These are phyloP conservation scores for Pemphigus obesinymphae DNA, from an alignment of 1,140 invertebrate genomes.

Conservation along the genomic window DNA sequence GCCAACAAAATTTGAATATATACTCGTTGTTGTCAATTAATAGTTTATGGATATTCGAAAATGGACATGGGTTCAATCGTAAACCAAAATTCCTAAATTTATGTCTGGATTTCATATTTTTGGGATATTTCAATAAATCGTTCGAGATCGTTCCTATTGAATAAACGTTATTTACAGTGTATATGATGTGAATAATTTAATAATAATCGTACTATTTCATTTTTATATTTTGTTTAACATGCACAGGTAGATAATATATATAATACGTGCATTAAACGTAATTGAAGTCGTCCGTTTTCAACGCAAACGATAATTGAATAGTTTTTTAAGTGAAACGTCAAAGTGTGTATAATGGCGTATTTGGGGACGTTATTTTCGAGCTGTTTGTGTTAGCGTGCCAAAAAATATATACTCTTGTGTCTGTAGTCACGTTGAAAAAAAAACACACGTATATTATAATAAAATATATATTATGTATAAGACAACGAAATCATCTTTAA, in stretches of 20 bases:
- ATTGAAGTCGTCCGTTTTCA: neutral
- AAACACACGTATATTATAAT: neutral
- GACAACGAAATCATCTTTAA: neutral
- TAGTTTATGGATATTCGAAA: too few species aligned
- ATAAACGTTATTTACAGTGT: neutral
- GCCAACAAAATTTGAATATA: too few species aligned
- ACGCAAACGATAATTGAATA: neutral
- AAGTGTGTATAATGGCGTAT: neutral
- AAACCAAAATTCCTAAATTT: too few species aligned
- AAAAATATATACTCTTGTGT: neutral
- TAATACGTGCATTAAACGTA: neutral
- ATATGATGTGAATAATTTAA: neutral
- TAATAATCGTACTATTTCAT: neutral
- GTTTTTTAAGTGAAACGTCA: neutral
- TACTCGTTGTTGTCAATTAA: too few species aligned
- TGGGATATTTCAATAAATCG: neutral
- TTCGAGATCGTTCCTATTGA: neutral
- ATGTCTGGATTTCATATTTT: neutral
- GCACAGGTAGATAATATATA: too few species aligned
- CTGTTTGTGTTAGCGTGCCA: neutral
- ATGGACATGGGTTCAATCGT: too few species aligned
- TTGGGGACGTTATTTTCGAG: neutral
- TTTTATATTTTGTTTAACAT: neutral
- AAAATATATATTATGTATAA: neutral
- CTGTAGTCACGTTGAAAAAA: neutral